Evolutionary conservation across 2,797 vertebrate species (phyloP).

Genomic region (Mallotus villosus): DNA sequence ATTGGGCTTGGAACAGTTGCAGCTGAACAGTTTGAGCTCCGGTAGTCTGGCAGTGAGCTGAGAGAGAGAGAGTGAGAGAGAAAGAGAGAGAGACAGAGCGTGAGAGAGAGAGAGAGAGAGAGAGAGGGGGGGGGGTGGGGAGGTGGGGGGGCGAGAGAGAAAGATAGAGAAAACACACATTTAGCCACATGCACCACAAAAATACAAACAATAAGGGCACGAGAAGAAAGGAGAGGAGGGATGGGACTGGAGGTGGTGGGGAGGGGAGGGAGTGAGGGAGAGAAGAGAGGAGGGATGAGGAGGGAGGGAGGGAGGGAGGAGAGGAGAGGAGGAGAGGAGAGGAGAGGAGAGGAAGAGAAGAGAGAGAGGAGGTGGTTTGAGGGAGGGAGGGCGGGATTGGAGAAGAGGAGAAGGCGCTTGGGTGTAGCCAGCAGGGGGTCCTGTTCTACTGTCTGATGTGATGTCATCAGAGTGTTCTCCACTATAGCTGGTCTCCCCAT

Average conservation of each 20-base stretch:
- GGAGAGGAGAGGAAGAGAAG: background rate
- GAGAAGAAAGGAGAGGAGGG: background rate
- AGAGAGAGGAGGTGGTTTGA: background rate
- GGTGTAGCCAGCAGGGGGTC: slow-evolving; percentile 47
- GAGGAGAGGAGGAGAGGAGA: background rate
- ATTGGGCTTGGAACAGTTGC: slow-evolving; percentile 99
- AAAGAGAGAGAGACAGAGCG: slow-evolving; percentile 68
- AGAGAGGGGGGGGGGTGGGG: slow-evolving; percentile 19
- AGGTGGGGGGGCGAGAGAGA: slow-evolving; percentile 6
- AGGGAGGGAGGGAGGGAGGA: slow-evolving; percentile 7
- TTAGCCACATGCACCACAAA: slow-evolving; percentile 7
- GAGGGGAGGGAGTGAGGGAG: background rate
- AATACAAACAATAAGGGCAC: slow-evolving; percentile 29
- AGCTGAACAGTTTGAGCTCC: slow-evolving; percentile 97
- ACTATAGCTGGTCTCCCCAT: slow-evolving; percentile 44
- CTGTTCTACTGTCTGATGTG: slow-evolving; percentile 53
- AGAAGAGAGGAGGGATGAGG: slow-evolving; percentile 9
- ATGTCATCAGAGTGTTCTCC: slow-evolving; percentile 32
- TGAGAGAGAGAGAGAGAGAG: slow-evolving; percentile 71
- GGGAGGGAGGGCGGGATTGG: background rate
- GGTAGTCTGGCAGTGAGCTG: slow-evolving; percentile 92
- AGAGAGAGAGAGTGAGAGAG: slow-evolving; percentile 78
- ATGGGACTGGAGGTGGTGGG: background rate
- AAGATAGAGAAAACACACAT: slow-evolving; percentile 18
- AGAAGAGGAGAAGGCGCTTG: slow-evolving; percentile 15